Conservation (phyloP, 2,113 vertebrate species). For the Pithys albifrons region DNA sequence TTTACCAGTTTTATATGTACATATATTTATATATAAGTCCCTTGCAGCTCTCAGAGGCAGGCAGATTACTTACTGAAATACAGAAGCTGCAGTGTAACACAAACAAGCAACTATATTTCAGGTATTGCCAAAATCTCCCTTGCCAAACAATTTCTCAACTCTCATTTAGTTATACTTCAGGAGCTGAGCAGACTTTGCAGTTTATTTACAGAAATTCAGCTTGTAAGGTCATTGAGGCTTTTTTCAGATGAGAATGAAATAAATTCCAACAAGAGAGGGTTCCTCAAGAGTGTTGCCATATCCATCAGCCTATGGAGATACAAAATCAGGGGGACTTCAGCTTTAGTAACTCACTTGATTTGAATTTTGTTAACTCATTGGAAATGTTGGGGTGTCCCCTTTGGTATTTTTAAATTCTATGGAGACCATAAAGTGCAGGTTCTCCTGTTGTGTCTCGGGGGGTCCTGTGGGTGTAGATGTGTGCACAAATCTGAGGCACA, state of each 20-base stretch:
- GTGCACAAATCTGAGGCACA: neutral
- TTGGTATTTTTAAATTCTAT: rapidly evolving
- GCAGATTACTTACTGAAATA: neutral
- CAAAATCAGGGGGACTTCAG: neutral
- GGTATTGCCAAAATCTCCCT: neutral
- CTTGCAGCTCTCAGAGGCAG: neutral
- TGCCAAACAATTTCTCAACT: neutral
- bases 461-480: neutral
- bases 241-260: neutral
- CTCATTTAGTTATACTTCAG: neutral
- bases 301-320: neutral
- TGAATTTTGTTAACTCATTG: neutral
- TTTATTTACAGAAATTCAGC: neutral
- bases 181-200: neutral
- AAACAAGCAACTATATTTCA: neutral
- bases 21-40: neutral
- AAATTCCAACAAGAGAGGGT: neutral
- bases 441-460: neutral
- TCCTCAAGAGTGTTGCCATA: neutral
- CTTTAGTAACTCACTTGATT: neutral
- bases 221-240: neutral
- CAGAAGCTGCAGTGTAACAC: neutral
- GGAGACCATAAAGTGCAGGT: neutral
- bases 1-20: neutral
- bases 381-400: neutral